Evolutionary conservation across 2,888 invertebrate genomes (phyloP), one percentile per base, ranked within the genome.

Genomic region (Geophilus truncorum): DNA sequence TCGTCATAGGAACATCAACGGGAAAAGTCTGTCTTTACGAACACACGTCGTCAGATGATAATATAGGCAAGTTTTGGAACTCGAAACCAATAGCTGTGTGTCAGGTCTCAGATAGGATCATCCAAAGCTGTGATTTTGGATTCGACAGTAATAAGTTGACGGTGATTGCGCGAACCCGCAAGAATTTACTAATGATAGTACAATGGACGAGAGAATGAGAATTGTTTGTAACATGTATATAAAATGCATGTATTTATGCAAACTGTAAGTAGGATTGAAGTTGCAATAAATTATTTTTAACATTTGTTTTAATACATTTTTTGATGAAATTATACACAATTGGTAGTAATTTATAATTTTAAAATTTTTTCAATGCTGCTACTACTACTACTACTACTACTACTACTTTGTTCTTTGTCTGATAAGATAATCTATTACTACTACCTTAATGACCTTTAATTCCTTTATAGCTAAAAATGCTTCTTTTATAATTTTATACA

Each of bases 21-120:
- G 80, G 80, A 15, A 80, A 80, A 36, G 12, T 80, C 9, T 80
- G 70, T 25, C 36, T 80, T 3, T 80, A 80, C 36, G 80, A 80
- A 25, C 80, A 80, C 80, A 80, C 70, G 9, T 32, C 23, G 12
- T n/a, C 25, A 7, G 80, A 80, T 28, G 34, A n/a, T 5, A 21
- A 30, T 6, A 75, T 80, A 18, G 80, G 80, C 0, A 70, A 75
- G 23, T 34, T 80, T 36, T 80, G 70, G 70, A 75, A 80, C 12
- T 32, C 76, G 10, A 34, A 36, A 3, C 80, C 80, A 1, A 21
- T 28, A 12, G 23, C 40, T 2, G 36, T 80, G 9, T 1, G 75
- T 6, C 75, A 80, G n/a, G 7, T 80, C 0, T 15, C 34, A 4
- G 80, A 80, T 12, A n/a, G 30, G 7, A 34, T 75, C 6, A 75